Evolutionary conservation across 2,888 invertebrate genomes (phyloP).

Genomic region (Cheilosia variabilis): DNA sequence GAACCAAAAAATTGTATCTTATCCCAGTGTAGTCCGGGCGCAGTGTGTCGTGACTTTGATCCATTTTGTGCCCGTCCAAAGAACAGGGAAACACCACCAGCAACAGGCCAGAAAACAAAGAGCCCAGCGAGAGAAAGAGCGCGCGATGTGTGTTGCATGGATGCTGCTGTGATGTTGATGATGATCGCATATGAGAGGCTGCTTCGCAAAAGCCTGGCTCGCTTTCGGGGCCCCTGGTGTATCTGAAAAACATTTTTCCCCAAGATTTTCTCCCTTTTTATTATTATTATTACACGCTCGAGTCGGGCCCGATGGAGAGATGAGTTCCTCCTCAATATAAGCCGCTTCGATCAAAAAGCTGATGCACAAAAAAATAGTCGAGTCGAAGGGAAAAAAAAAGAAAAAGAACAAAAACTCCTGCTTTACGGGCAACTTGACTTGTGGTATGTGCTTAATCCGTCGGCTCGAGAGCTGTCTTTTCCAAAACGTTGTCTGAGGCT

Average conservation of each 20-base stretch:
- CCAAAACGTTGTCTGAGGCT: conserved; percentile 46
- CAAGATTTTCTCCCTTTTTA: conserved; percentile 54
- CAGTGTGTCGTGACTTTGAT: conserved; percentile 75
- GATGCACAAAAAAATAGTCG: conserved; percentile 5
- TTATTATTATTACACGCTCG: conserved; percentile 73
- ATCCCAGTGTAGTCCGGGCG: conserved; percentile 29
- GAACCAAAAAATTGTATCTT: conserved; percentile 66
- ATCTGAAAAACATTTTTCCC: conserved; percentile 72
- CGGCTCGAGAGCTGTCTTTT: conserved; percentile 68
- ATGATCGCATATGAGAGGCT: conserved; percentile 74
- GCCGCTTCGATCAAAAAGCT: conserved; percentile 71
- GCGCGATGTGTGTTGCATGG: conserved; percentile 48
- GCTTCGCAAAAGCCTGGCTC: conserved; percentile 56
- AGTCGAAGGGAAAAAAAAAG: not conserved
- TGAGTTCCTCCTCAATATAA: conserved; percentile 72
- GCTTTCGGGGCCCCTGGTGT: conserved; percentile 43
- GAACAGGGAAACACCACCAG: conserved; percentile 53
- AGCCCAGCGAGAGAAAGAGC: conserved; percentile 40
- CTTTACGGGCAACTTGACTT: conserved; percentile 72
- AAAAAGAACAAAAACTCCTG: conserved; percentile 15
- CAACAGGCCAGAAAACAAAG: conserved; percentile 55
- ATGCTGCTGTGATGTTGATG: conserved; percentile 71
- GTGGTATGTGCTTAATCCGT: conserved; percentile 74
- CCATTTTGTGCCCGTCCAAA: conserved; percentile 66
- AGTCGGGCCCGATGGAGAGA: conserved; percentile 56